Conservation (phyloP, 2,797 vertebrate genomes). For the Selene dorsalis region DNA sequence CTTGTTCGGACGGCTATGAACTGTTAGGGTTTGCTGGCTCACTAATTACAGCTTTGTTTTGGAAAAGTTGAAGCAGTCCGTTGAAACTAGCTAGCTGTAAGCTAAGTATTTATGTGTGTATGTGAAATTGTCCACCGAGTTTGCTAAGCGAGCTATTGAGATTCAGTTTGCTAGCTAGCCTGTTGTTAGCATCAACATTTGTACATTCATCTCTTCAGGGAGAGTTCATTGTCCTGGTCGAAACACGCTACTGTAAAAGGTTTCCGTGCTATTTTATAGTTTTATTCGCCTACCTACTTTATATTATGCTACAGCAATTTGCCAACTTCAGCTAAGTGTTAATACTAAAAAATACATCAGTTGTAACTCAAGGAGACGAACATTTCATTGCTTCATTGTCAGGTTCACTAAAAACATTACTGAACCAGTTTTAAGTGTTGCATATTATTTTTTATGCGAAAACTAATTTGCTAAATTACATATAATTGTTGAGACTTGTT, state of each 20-base stretch:
- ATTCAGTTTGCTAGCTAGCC: conserved; percentile 68
- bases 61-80: conserved; percentile 29
- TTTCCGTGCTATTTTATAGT: conserved; percentile 15
- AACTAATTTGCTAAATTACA: neutral
- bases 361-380: conserved; percentile 41
- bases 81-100: conserved; percentile 32
- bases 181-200: conserved; percentile 79
- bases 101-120: conserved; percentile 26
- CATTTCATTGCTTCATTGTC: conserved; percentile 37
- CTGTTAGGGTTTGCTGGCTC: conserved; percentile 36
- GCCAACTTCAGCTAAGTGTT: conserved; percentile 48
- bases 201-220: conserved; percentile 70
- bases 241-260: conserved; percentile 6
- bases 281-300: neutral
- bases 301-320: conserved; percentile 20
- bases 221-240: conserved; percentile 56
- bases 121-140: conserved; percentile 40
- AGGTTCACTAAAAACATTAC: conserved; percentile 28
- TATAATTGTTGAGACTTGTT: conserved; percentile 12
- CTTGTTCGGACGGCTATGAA: conserved; percentile 46
- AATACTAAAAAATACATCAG: conserved; percentile 16
- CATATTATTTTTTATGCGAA: neutral
- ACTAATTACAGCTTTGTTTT: conserved; percentile 23
- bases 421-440: conserved; percentile 22
- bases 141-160: conserved; percentile 43